Percentiles rank a stretch among this genome's conserved stretches.
Conservation (phyloP, 2,113 vertebrate species). For the Passer domesticus region DNA sequence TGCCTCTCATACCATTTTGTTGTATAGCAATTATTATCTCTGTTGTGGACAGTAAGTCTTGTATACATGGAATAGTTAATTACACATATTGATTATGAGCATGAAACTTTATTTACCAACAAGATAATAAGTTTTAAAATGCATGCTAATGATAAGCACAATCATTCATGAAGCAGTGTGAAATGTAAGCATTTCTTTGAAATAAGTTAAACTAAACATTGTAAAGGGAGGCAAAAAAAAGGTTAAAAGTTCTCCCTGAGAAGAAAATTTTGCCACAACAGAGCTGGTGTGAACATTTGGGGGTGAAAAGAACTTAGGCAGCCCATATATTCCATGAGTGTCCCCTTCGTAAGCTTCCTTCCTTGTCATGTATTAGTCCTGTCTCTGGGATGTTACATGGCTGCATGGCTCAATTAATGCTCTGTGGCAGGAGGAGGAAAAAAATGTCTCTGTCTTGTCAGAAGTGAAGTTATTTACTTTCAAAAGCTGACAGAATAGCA, state of each 20-base stretch:
- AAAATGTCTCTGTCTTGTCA: constrained; percentile 77
- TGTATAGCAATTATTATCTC: background rate
- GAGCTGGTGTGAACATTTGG: background rate
- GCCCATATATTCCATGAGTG: background rate
- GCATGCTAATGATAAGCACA: rapidly evolving
- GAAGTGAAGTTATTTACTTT: constrained; percentile 83
- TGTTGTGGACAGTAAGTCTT: background rate
- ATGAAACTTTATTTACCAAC: background rate
- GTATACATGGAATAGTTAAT: background rate
- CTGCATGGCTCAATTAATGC: constrained; percentile 80
- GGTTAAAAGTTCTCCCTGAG: background rate
- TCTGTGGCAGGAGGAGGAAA: constrained; percentile 73
- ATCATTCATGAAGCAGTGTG: background rate
- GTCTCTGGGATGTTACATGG: constrained; percentile 59
- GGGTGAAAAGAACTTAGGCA: background rate
- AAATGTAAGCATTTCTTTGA: background rate
- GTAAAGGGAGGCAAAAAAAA: background rate
- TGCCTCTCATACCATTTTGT: background rate
- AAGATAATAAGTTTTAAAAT: background rate
- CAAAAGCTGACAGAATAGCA: constrained; percentile 81
- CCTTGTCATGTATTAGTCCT: constrained; percentile 34
- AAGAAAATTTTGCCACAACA: background rate
- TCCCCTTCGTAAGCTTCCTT: background rate
- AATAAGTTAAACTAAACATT: background rate
- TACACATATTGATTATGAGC: background rate